phyloP scores from a whole-genome alignment of 2,888 invertebrate species.

The Blastobasis adustella region DNA sequence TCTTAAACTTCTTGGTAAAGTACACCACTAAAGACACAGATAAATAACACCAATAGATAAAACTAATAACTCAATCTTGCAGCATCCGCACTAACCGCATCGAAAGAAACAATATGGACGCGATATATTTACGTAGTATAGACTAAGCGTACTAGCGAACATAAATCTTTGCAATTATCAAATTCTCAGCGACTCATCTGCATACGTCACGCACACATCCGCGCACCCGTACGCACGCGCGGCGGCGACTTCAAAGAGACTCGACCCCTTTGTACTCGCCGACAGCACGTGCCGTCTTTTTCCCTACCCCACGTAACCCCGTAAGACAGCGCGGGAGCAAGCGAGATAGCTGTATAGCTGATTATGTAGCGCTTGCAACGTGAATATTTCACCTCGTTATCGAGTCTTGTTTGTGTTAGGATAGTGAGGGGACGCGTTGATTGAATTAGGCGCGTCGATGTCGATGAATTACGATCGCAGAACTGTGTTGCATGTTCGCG shows the following conservation, averaged over 20 bases:
- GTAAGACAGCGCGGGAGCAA: conserved; percentile 42
- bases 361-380: conserved; percentile 67
- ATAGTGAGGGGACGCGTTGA: conserved; percentile 44
- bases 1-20: too few species aligned
- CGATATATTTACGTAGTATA: too few species aligned
- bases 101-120: too few species aligned
- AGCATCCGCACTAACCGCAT: too few species aligned
- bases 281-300: conserved; percentile 67
- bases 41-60: too few species aligned
- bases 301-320: conserved; percentile 45
- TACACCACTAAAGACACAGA: too few species aligned
- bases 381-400: conserved; percentile 76
- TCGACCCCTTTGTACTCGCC: conserved; percentile 70
- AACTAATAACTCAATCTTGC: too few species aligned
- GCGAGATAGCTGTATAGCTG: conserved; percentile 47
- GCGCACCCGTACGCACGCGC: conserved; percentile 63
- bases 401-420: conserved; percentile 73
- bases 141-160: conserved; percentile 21
- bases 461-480: conserved; percentile 24
- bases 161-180: conserved; percentile 74
- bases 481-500: too few species aligned
- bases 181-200: conserved; percentile 69
- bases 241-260: conserved; percentile 69
- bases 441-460: conserved; percentile 42
- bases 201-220: conserved; percentile 56